Evolutionary conservation across 2,797 vertebrate genomes (phyloP), one percentile per base, ranked within the genome.

Genomic region (Hafferia zeledoni): DNA sequence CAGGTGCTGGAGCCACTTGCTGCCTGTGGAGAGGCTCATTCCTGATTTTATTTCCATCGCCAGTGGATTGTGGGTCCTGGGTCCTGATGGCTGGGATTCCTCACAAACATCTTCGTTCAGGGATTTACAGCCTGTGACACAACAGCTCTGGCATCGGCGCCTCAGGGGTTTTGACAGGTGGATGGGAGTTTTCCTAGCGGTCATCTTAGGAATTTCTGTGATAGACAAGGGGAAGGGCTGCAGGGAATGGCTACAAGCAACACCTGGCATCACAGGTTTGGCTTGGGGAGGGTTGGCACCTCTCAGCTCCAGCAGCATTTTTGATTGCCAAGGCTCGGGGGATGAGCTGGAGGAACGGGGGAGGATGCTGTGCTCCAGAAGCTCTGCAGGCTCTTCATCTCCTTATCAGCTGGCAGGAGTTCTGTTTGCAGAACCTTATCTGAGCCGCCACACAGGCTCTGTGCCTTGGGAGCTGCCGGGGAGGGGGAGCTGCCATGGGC

Each of bases 351-450:
- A 70, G 46, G 16, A 59, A 10, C n/a, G 24, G 35, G n/a, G n/a
- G 56, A 92, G 55, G 75, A 87, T 92, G 75, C 84, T 55, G 63
- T 41, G n/a, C 50, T 76, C 5, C 1, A 56, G 56, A 56, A 41
- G 49, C 71, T 52, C 67, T 12, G 30, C 0, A 1, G 52, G 39
- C 44, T 64, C 41, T 70, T 83, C 18, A 13, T 16, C 31, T 85
- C 44, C 76, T 80, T 94, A 86, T 92, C 87, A 72, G 63, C 61
- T 78, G 71, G 64, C 19, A 11, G 39, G 55, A 74, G 15, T 70
- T 60, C 25, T 92, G 84, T 94, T 88, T 91, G 72, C 70, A 83
- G 71, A 96, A 17, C n/a, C 47, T 86, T 82, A 69, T 91, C 94
- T 87, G 52, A 2, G 23, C 67, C 0, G 10, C 52, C 17, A 3